Conservation (phyloP, 2,888 invertebrate genomes). For the Oligia latruncula region DNA sequence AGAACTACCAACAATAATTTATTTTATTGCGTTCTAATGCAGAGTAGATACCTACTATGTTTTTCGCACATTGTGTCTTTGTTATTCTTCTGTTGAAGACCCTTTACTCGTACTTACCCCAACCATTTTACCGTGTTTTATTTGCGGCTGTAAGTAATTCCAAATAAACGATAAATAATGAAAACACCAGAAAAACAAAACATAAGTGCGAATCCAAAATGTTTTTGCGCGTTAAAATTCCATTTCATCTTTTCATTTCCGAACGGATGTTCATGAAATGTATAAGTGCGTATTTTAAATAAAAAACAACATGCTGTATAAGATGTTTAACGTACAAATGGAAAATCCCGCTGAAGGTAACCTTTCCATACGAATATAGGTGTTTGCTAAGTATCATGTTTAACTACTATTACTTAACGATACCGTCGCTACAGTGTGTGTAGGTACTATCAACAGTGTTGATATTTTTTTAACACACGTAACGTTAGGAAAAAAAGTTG, state of each 20-base stretch:
- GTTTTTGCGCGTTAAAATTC: conserved; percentile 47
- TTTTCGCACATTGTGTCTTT: conserved; percentile 15
- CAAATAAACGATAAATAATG: conserved; percentile 56
- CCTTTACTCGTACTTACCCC: neutral
- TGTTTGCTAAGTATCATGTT: conserved; percentile 67
- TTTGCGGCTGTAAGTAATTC: conserved; percentile 35
- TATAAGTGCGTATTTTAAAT: conserved; percentile 42
- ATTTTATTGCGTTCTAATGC: conserved; percentile 1
- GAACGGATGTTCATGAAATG: conserved; percentile 55
- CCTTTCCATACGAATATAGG: conserved; percentile 71
- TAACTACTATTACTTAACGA: conserved; percentile 69
- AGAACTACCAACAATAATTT: conserved; percentile 19
- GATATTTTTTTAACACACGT: conserved; percentile 57
- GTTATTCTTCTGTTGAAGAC: conserved; percentile 10
- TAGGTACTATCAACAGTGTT: conserved; percentile 47
- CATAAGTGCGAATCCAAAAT: conserved; percentile 30
- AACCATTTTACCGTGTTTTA: conserved; percentile 26
- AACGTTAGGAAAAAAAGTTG: conserved; percentile 44
- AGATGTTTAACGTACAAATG: conserved; percentile 57
- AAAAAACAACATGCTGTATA: conserved; percentile 57
- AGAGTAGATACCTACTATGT: neutral
- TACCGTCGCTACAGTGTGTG: conserved; percentile 51
- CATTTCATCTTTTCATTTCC: conserved; percentile 64
- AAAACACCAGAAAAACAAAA: conserved; percentile 24
- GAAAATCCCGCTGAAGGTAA: conserved; percentile 78